phyloP scores from a whole-genome alignment of 2,797 vertebrate genomes.

The Neostethus bicornis region DNA sequence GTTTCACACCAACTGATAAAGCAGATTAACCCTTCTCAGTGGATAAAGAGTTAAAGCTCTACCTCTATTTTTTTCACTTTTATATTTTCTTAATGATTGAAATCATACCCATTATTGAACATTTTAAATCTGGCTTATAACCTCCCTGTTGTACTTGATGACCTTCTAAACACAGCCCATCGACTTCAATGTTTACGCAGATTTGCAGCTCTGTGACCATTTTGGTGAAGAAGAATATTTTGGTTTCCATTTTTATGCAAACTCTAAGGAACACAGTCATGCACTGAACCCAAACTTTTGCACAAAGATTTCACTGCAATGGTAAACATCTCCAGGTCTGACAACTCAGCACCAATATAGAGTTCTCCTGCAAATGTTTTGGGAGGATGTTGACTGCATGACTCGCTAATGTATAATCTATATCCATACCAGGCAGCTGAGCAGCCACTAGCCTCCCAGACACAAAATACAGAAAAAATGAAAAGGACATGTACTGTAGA shows the following conservation, averaged over 20 bases:
- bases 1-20: constrained; percentile 48
- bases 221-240: constrained; percentile 25
- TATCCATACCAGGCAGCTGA: constrained; percentile 54
- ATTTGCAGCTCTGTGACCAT: neutral
- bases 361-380: constrained; percentile 82
- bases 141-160: constrained; percentile 10
- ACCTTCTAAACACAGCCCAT: neutral
- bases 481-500: neutral
- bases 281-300: constrained; percentile 24
- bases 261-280: constrained; percentile 21
- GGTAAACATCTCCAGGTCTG: constrained; percentile 65
- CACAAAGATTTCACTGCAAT: constrained; percentile 47
- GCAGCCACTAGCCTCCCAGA: constrained; percentile 29
- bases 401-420: constrained; percentile 78
- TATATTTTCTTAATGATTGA: constrained; percentile 12
- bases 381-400: constrained; percentile 75
- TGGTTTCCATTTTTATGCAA: constrained; percentile 33
- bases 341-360: constrained; percentile 74
- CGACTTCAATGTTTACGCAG: neutral
- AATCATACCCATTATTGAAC: constrained; percentile 16
- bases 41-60: neutral
- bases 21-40: constrained; percentile 24
- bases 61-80: neutral
- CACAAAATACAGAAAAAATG: constrained; percentile 31
- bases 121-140: constrained; percentile 44